Conservation (phyloP, 2,888 invertebrate genomes). For the Zele albiditarsus region DNA sequence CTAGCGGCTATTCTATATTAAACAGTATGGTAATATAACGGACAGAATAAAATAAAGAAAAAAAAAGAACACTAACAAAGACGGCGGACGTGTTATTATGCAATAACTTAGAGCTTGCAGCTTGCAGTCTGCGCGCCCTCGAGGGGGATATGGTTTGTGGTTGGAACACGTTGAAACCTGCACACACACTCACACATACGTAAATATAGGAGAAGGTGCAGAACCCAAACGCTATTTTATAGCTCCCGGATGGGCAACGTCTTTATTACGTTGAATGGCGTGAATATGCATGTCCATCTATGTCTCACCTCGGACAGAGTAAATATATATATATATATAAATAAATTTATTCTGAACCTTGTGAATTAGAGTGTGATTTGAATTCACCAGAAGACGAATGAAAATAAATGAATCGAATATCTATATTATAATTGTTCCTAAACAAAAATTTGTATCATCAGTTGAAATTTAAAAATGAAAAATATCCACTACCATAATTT, state of each 20-base stretch:
- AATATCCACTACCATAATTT: too few species aligned
- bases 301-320: conserved; percentile 53
- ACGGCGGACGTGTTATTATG: conserved; percentile 66
- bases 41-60: conserved; percentile 31
- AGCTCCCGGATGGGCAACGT: conserved; percentile 61
- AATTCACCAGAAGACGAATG: not conserved
- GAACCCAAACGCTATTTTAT: conserved; percentile 65
- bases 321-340: conserved; percentile 58
- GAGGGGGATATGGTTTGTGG: conserved; percentile 15
- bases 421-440: too few species aligned
- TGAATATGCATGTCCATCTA: conserved; percentile 67
- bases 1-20: conserved; percentile 63
- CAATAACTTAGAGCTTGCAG: conserved; percentile 60
- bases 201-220: conserved; percentile 33
- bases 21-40: conserved; percentile 68
- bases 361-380: not conserved
- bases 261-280: conserved; percentile 61
- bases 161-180: conserved; percentile 43
- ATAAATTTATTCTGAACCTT: not conserved
- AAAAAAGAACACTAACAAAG: conserved; percentile 58
- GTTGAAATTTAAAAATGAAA: too few species aligned
- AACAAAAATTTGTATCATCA: too few species aligned
- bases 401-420: too few species aligned
- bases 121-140: not conserved
- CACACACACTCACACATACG: not conserved